Percentiles rank a stretch among this genome's conserved stretches.
These are phyloP conservation scores for Cordylochernes scorpioides DNA, from an alignment of 2,888 invertebrate genomes.

Conservation along the genomic window DNA sequence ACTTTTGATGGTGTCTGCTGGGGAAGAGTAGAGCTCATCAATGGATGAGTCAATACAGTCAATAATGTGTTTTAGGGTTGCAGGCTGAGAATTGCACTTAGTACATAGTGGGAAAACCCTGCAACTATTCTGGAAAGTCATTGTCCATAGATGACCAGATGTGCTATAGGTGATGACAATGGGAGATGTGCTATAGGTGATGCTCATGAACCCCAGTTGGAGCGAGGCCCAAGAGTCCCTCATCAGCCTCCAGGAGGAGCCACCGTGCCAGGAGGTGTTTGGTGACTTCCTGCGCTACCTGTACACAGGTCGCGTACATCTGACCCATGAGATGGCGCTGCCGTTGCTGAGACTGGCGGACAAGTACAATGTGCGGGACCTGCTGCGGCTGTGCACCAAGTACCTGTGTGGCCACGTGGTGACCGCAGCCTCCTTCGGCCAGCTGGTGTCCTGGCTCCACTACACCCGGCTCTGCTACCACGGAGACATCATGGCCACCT, in stretches of 20 bases:
- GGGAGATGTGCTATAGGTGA: too few species aligned
- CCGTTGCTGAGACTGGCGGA: constrained; percentile 68
- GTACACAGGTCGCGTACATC: constrained; percentile 65
- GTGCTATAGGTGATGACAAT: too few species aligned
- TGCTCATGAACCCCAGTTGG: constrained; percentile 84
- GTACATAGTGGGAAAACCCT: too few species aligned
- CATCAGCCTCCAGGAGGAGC: constrained; percentile 58
- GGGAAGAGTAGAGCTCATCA: too few species aligned
- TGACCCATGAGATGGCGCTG: constrained; percentile 55
- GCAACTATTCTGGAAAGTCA: too few species aligned
- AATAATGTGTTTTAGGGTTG: too few species aligned
- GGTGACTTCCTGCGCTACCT: constrained; percentile 63
- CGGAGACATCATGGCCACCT: constrained; percentile 27
- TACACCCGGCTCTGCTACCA: constrained; percentile 63
- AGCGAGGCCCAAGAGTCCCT: constrained; percentile 58
- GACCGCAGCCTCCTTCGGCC: constrained; percentile 49
- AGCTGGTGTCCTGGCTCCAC: constrained; percentile 66
- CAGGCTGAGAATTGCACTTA: too few species aligned
- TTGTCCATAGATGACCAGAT: too few species aligned
- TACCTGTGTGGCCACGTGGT: constrained; percentile 71
- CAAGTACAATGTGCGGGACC: constrained; percentile 77
- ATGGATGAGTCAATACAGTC: too few species aligned
- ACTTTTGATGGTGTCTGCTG: too few species aligned
- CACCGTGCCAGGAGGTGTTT: constrained; percentile 55
- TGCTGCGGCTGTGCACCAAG: constrained; percentile 49